Base-by-base conservation (phyloP, 1,140 invertebrate species). In the Meloidogyne exigua region DNA sequence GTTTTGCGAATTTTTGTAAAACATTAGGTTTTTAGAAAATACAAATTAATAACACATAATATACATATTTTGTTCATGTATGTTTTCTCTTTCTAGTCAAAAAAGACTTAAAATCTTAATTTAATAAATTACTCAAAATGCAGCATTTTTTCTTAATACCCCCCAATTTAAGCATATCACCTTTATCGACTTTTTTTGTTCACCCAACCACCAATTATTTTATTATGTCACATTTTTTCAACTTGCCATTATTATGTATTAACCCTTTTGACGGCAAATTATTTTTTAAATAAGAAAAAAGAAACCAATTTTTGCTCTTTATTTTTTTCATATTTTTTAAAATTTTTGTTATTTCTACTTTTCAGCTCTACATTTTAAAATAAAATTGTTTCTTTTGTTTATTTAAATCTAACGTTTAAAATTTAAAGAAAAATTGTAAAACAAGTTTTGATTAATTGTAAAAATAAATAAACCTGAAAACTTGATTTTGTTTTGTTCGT, bases 41-140 rank as follows among this genome's bases (percentile, higher is more conserved):
- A 36, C 18, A 66, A 49, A 42, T 4, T 49, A 49, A 49, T 18
- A n/a, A n/a, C n/a, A n/a, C 28, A 3, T 7, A 4, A 18, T n/a
- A 0, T n/a, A n/a, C 7, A 57, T 57, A 18, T 1, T 49, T 18
- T 57, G 4, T 57, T n/a, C 18, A 57, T n/a, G 2, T 57, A n/a
- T n/a, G n/a, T n/a, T n/a, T n/a, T n/a, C n/a, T n/a, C n/a, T n/a
- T 57, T 57, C 49, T 57, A 57, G 49, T 57, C 49, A 57, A 57
- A 2, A n/a, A 57, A n/a, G n/a, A 0, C 7, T 57, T 21, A 15
- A n/a, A n/a, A n/a, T 57, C 15, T 15, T n/a, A n/a, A n/a, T 18
- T 57, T 7, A 57, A 57, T 39, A 0, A 39, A 39, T 9, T 32
- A 32, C 7, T 32, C 2, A 7, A 32, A 7, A 18, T n/a, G 44